These are phyloP conservation scores for Mythimna loreyi DNA, from an alignment of 2,888 invertebrate species.

Conservation along the genomic window DNA sequence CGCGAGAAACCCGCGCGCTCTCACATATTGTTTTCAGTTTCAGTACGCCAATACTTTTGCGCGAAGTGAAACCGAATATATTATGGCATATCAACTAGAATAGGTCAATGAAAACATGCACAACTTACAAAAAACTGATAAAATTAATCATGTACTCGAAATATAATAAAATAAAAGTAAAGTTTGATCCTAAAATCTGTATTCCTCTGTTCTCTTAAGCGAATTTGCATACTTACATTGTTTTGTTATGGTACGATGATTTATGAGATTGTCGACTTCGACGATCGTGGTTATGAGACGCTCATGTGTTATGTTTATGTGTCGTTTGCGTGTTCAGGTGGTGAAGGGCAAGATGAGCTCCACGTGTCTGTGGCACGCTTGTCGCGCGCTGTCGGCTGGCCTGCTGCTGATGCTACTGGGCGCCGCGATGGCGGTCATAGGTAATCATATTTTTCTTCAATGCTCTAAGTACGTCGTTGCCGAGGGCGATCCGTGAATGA, in stretches of 20 bases:
- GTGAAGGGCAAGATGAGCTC: slow-evolving; percentile 97
- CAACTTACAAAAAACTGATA: not conserved
- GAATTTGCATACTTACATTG: not conserved
- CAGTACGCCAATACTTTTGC: slow-evolving; percentile 25
- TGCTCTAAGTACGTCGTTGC: not conserved
- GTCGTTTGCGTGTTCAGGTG: slow-evolving; percentile 88
- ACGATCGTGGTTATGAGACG: not conserved
- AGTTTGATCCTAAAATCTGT: not conserved
- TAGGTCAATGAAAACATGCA: not conserved
- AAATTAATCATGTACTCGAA: not conserved
- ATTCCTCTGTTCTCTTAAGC: not conserved
- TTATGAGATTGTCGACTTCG: not conserved
- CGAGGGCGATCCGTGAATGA: not conserved
- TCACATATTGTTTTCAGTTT: slow-evolving; percentile 38
- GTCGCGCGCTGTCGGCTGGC: slow-evolving; percentile 97
- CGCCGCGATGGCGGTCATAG: slow-evolving; percentile 98
- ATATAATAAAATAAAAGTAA: not conserved
- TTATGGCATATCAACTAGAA: not conserved
- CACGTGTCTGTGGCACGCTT: slow-evolving; percentile 98
- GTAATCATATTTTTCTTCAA: slow-evolving; percentile 79
- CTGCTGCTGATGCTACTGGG: slow-evolving; percentile 96
- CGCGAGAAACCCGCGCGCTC: slow-evolving; percentile 32
- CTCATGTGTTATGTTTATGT: not conserved
- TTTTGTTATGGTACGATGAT: not conserved
- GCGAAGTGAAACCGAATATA: slow-evolving; percentile 17